These are phyloP conservation scores for Neolamprologus fasciatus DNA, from an alignment of 2,113 vertebrate species.

Conservation along the genomic window DNA sequence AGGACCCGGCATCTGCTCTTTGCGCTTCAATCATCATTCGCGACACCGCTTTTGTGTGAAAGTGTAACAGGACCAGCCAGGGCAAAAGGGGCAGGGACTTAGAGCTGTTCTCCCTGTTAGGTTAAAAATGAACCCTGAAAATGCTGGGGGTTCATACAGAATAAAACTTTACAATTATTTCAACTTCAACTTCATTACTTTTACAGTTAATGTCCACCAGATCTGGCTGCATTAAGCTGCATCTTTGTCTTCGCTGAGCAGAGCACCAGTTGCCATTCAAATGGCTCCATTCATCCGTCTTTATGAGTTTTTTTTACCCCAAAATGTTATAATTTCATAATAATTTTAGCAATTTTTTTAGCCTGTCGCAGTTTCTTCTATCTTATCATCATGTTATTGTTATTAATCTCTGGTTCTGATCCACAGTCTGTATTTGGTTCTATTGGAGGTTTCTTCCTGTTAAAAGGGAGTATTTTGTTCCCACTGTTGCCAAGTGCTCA, in stretches of 20 bases:
- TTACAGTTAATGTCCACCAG: not conserved
- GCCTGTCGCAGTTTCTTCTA: not conserved
- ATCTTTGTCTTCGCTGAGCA: not conserved
- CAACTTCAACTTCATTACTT: not conserved
- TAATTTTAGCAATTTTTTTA: not conserved
- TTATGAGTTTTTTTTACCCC: not conserved
- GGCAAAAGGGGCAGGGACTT: not conserved
- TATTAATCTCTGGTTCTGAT: not conserved
- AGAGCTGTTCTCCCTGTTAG: not conserved
- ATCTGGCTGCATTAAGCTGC: not conserved
- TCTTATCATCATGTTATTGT: not conserved
- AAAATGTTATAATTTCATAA: not conserved
- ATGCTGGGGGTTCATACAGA: not conserved
- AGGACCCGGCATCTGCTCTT: not conserved
- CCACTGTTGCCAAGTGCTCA: not conserved
- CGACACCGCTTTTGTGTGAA: not conserved
- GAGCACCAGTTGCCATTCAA: not conserved
- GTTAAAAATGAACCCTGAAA: not conserved
- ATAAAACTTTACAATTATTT: not conserved
- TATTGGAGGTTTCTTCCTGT: not conserved
- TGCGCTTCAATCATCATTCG: not conserved
- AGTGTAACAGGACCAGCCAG: not conserved
- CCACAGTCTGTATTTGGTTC: not conserved
- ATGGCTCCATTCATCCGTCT: not conserved
- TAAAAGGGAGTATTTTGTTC: not conserved